Base-by-base conservation (phyloP, 1,140 invertebrate species). In the Bradynema listronoti region DNA sequence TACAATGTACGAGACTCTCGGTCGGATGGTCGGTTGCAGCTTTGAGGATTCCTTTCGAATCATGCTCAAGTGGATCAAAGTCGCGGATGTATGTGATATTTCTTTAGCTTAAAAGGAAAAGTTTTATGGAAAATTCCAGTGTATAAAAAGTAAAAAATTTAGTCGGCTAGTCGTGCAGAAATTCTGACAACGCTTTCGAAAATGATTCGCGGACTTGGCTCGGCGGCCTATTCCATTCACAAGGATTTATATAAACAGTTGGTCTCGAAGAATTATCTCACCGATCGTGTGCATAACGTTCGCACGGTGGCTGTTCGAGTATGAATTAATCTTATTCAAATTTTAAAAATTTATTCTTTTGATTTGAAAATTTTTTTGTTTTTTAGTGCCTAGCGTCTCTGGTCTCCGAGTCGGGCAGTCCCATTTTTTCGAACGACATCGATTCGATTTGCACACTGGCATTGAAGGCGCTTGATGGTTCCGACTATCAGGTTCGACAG, bases 41-140 rank as follows among this genome's bases (percentile, higher is more conserved):
- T 97, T 95, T 78, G 93, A 98, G 78, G 93, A 98, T 77, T 96
- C 93, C 2, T 89, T 96, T 9, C 86, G 89, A 66, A 87, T 92
- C 53, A 82, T 97, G 5, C 86, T 93, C 45, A 89, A 91, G 66
- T 90, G 89, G 4, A 81, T 96, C 45, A 86, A 89, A 72, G 94
- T 87, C 81, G 89, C 90, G 3, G 94, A 98, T 78, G 82, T 83
- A 32, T 34, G 24, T 58, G 16, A 46, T 43, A 19, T 30, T 14
- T 50, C n/a, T n/a, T n/a, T n/a, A 59, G 16, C 34, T 19, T 34
- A 47, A 39, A 39, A 19, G 36, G 36, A 19, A 19, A 39, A 39
- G 19, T 52, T 58, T 49, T 11, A 56, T 56, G 39, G 5, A n/a
- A n/a, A 16, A n/a, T 54, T 4, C n/a, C 19, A 34, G 7, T 25